Conservation (phyloP, 2,797 vertebrate genomes). For the Spheniscus humboldti region DNA sequence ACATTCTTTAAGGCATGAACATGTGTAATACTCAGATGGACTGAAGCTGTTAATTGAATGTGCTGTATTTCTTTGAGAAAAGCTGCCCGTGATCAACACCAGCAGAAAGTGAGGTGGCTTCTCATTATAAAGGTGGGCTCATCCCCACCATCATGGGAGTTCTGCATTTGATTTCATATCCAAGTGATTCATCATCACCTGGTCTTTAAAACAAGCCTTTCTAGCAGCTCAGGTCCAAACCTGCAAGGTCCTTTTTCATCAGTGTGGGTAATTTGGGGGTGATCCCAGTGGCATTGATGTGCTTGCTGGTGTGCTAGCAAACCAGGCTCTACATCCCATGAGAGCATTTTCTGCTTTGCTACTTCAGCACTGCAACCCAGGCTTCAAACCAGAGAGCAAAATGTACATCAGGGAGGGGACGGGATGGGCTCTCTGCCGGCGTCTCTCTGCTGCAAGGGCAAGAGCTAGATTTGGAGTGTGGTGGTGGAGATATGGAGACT, state of each 20-base stretch:
- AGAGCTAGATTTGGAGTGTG: neutral
- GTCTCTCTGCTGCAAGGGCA: neutral
- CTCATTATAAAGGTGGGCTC: neutral
- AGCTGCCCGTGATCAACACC: neutral
- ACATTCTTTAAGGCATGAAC: neutral
- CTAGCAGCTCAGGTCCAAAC: neutral
- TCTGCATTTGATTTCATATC: neutral
- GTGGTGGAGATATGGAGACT: accelerated
- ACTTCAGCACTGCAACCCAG: neutral
- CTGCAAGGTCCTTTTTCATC: neutral
- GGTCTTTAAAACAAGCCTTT: neutral
- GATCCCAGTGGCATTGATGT: accelerated
- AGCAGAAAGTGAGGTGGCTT: neutral
- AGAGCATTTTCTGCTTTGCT: neutral
- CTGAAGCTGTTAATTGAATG: neutral
- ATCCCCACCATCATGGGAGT: neutral
- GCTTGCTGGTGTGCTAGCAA: neutral
- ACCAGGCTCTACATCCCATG: neutral
- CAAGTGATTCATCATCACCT: neutral
- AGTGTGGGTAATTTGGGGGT: neutral
- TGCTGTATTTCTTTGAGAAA: neutral
- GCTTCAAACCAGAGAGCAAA: neutral
- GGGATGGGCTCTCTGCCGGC: accelerated
- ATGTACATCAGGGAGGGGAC: accelerated
- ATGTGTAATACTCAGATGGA: neutral